Conservation (phyloP, 2,797 vertebrate genomes). For the Diglossa cyanea region DNA sequence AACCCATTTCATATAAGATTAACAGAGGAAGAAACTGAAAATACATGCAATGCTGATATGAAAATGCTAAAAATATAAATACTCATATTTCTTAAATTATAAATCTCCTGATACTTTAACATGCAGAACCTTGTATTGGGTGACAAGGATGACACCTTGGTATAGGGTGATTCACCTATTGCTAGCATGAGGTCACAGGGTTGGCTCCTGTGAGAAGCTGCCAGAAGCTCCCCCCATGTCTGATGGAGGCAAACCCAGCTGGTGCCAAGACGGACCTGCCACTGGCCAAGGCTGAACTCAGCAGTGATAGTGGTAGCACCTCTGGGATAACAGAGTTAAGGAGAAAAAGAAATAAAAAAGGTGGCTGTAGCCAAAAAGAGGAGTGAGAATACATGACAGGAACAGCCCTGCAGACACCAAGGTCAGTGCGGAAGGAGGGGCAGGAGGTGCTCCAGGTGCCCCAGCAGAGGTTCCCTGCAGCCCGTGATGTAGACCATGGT, state of each 20-base stretch:
- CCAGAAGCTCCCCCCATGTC: fast-evolving
- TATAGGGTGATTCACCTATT: not conserved
- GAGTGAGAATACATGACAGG: not conserved
- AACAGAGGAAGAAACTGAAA: not conserved
- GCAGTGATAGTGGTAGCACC: no score
- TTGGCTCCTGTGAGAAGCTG: not conserved
- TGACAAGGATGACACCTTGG: not conserved
- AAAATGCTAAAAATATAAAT: not conserved
- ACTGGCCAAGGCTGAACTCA: not conserved
- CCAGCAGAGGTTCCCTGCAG: not conserved
- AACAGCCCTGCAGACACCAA: not conserved
- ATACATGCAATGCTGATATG: not conserved
- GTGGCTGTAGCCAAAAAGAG: not conserved
- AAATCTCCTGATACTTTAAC: not conserved
- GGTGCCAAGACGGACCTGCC: fast-evolving
- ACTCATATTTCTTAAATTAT: not conserved
- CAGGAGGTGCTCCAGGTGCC: not conserved
- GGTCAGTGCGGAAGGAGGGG: not conserved
- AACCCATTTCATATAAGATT: not conserved
- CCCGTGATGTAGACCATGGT: fast-evolving
- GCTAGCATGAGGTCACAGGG: fast-evolving
- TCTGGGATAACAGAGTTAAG: not conserved
- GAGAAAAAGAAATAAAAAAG: not conserved
- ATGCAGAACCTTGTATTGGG: not conserved
- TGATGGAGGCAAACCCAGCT: not conserved